phyloP scores from a whole-genome alignment of 2,888 invertebrate species.

The Lutraria lutraria region DNA sequence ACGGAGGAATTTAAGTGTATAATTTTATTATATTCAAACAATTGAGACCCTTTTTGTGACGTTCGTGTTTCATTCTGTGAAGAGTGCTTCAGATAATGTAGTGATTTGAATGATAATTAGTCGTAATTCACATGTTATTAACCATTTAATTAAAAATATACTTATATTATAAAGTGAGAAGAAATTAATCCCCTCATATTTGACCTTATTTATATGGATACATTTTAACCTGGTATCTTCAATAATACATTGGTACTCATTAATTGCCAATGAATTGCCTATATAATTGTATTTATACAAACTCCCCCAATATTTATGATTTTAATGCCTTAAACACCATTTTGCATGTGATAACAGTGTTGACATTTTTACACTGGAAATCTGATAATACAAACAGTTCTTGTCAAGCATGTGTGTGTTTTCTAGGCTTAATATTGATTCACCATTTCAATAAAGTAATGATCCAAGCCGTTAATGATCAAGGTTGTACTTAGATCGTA shows the following conservation, averaged over 20 bases:
- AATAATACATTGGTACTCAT: background rate
- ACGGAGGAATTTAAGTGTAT: no score
- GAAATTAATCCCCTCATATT: background rate
- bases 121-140: background rate
- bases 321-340: no score
- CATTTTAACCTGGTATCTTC: slow-evolving; percentile 2
- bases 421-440: slow-evolving; percentile 7
- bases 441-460: background rate
- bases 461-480: background rate
- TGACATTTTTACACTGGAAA: background rate
- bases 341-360: background rate
- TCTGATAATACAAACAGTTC: background rate
- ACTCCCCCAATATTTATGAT: background rate
- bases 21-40: background rate
- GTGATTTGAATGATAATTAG: background rate
- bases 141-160: background rate
- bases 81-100: background rate
- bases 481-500: background rate
- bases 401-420: background rate
- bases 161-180: background rate
- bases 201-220: slow-evolving; percentile 5
- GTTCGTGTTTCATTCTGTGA: background rate
- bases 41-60: background rate
- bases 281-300: background rate
- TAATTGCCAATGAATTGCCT: background rate